A percentile compares a stretch with the other conserved stretches of the same genome.
Conservation (phyloP, 2,888 invertebrate genomes). For the Harpagoxenus sublaevis region DNA sequence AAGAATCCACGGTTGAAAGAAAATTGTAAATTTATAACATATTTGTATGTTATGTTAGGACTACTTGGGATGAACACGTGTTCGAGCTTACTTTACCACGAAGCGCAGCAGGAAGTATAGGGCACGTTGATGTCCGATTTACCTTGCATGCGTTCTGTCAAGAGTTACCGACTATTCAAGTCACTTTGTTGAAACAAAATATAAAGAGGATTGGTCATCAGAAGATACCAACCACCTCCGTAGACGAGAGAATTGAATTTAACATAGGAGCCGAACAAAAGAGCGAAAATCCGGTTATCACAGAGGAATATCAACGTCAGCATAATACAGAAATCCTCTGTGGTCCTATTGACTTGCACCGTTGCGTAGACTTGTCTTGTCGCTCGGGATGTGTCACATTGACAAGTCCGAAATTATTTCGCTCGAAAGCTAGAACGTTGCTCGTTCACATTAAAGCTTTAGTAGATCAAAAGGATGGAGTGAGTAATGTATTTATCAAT, state of each 20-base stretch:
- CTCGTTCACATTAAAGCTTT: slow-evolving; percentile 93
- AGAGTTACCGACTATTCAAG: slow-evolving; percentile 93
- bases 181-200: slow-evolving; percentile 91
- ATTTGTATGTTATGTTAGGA: slow-evolving; percentile 76
- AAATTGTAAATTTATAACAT: neutral
- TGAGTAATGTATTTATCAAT: slow-evolving; percentile 66
- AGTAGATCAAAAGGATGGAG: slow-evolving; percentile 89
- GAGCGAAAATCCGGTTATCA: slow-evolving; percentile 91
- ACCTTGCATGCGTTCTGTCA: slow-evolving; percentile 92
- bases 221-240: slow-evolving; percentile 85
- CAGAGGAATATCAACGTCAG: slow-evolving; percentile 93
- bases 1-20: neutral
- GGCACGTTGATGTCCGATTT: slow-evolving; percentile 96
- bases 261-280: slow-evolving; percentile 83
- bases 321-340: slow-evolving; percentile 97
- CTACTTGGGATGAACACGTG: slow-evolving; percentile 97
- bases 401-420: slow-evolving; percentile 94
- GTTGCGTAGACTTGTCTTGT: slow-evolving; percentile 94
- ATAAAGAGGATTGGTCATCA: slow-evolving; percentile 90
- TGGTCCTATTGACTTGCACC: slow-evolving; percentile 94
- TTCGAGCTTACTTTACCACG: slow-evolving; percentile 95
- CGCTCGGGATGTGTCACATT: slow-evolving; percentile 94
- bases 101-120: slow-evolving; percentile 89
- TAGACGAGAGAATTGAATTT: slow-evolving; percentile 87
- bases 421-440: slow-evolving; percentile 92